Evolutionary conservation across 2,113 vertebrate genomes (phyloP).

Genomic region (Scolopax mira): DNA sequence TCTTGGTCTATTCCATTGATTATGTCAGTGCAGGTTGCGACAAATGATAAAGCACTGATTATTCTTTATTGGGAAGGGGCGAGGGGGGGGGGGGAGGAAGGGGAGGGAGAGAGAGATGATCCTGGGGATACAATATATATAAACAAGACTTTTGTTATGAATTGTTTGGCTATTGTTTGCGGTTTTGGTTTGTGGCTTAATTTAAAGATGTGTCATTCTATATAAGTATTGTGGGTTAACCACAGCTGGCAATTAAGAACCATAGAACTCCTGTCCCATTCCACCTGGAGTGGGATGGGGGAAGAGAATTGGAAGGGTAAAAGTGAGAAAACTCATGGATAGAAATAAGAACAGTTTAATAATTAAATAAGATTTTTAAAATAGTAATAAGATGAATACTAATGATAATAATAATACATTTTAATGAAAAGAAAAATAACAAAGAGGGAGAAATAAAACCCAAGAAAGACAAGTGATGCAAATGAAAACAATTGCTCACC

Average conservation of each 20-base stretch:
- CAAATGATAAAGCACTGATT: not conserved
- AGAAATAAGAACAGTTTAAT: not conserved
- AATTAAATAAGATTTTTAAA: not conserved
- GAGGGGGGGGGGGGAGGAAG: too few species aligned
- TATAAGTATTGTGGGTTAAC: not conserved
- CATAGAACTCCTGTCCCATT: not conserved
- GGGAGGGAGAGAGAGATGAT: too few species aligned
- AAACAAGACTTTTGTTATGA: not conserved
- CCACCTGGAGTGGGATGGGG: not conserved
- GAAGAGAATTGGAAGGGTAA: not conserved
- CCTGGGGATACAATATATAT: not conserved
- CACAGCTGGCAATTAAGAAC: not conserved
- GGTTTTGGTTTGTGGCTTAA: fast-evolving
- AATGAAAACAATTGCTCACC: not conserved
- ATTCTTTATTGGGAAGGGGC: too few species aligned
- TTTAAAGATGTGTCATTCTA: not conserved
- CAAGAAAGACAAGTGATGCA: not conserved
- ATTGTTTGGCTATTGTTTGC: not conserved
- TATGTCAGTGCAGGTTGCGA: not conserved
- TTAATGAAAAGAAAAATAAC: not conserved
- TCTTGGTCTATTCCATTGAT: not conserved
- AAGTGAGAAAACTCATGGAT: not conserved
- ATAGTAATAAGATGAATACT: not conserved
- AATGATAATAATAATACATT: not conserved
- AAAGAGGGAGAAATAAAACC: not conserved